Percentiles rank a stretch among this genome's conserved stretches.
Conservation (phyloP, 37 sponge, comb jelly and placozoan genomes). For the Geodia barretti region DNA sequence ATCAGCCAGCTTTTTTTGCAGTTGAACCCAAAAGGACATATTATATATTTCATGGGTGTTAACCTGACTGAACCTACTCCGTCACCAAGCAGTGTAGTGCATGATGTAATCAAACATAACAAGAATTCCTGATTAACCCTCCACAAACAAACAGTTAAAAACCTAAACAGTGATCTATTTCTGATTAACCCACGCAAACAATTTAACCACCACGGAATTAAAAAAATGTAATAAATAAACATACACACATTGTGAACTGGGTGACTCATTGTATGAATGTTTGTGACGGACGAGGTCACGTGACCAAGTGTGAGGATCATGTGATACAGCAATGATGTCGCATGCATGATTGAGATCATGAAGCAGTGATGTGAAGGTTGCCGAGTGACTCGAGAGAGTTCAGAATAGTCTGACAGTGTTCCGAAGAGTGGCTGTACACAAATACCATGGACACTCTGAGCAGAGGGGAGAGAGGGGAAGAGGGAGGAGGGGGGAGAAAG, state of each 20-base stretch:
- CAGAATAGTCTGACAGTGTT: slow-evolving; percentile 64
- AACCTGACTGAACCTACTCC: no score
- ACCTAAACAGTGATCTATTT: no score
- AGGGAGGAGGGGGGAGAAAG: not conserved
- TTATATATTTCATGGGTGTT: no score
- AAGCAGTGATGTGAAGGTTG: not conserved
- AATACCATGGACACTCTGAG: slow-evolving; percentile 49
- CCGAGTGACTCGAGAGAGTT: slow-evolving; percentile 29
- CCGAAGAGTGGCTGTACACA: slow-evolving; percentile 57
- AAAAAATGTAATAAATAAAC: no score
- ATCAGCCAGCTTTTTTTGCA: no score
- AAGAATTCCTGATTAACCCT: no score
- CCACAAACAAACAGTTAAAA: no score
- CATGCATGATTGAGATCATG: not conserved
- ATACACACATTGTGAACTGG: not conserved
- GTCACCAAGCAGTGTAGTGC: no score
- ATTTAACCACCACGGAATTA: not conserved
- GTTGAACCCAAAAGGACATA: no score
- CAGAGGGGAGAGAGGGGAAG: not conserved
- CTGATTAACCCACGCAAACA: not conserved
- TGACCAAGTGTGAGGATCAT: not conserved
- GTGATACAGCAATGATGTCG: no score
- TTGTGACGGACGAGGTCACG: not conserved
- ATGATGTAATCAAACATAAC: no score
- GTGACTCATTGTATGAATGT: no score